A percentile compares a stretch with the other conserved stretches of the same genome.
These are phyloP conservation scores for Diceros bicornis DNA, from an alignment of 2,797 vertebrate species.

Conservation along the genomic window DNA sequence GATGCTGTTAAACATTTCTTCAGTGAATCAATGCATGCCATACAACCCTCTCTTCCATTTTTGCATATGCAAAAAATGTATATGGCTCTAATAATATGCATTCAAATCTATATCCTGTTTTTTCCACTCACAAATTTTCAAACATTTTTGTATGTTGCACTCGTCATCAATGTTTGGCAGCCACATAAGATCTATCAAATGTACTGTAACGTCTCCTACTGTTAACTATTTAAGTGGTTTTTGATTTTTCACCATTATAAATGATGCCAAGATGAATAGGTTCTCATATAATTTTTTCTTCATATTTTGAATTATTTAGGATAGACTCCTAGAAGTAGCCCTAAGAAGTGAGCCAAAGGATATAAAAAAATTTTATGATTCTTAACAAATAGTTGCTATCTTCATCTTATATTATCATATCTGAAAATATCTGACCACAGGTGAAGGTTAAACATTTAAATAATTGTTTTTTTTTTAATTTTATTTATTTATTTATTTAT, in stretches of 20 bases:
- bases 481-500: too few relatives aligned
- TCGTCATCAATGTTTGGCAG: not conserved
- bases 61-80: not conserved
- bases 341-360: not conserved
- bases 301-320: constrained; percentile 57
- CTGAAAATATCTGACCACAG: not conserved
- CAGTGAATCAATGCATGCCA: not conserved
- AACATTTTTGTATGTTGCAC: not conserved
- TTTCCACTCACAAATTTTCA: not conserved
- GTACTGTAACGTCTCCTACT: not conserved
- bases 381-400: not conserved
- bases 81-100: not conserved
- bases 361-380: not conserved
- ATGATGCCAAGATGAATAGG: not conserved
- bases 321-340: not conserved
- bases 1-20: not conserved
- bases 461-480: too few relatives aligned
- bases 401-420: not conserved
- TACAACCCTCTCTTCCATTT: not conserved
- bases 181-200: not conserved
- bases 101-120: not conserved
- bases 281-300: not conserved
- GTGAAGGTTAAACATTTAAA: not conserved
- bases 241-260: not conserved
- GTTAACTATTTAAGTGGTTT: constrained; percentile 34